Base-by-base conservation (phyloP, 2,797 vertebrate species). In the Botia kubotai region DNA sequence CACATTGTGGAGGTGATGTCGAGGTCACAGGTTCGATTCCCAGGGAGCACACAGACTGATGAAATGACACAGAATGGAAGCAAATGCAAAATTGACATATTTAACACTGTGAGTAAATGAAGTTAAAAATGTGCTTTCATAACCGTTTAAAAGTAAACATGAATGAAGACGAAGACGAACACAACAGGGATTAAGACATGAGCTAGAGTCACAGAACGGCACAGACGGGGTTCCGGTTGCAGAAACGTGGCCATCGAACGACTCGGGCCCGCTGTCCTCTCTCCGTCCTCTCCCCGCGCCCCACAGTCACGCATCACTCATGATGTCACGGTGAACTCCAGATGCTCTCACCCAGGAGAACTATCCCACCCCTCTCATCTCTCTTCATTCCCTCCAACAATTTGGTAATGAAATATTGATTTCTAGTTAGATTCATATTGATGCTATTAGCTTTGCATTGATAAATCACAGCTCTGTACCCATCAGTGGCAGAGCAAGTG, bases 321-420 rank as follows among this genome's bases (percentile, higher is more conserved):
- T 93, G 91, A 95, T 95, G 95, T 96, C 96, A 97, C 95, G 91
- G 94, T 98, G 95, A 97, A 98, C 98, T 98, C 96, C 96, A 96
- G 95, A 97, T 98, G 97, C 97, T 98, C 97, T 96, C 93, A 92
- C 95, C 95, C 94, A 92, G 91, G 95, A 97, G 91, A 94, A 95
- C 90, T 93, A 94, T 94, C 94, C 89, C 92, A 94, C 94, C 91
- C 93, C 87, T 87, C 94, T 95, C 96, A 98, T 99, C 96, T 95
- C 95, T 99, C 98, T 98, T 99, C 97, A 98, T 98, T 97, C 95
- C 96, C 95, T 93, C 97, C 97, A 98, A 99, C 97, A 99, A 99
- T 99, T 99, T 98, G 97, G 97, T 99, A 99, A 99, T 99, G 97
- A 99, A 99, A 98, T 98, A 99, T 99, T 97, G 97, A 99, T 99